Conservation (phyloP, 2,113 vertebrate genomes). For the Melospiza melodia region DNA sequence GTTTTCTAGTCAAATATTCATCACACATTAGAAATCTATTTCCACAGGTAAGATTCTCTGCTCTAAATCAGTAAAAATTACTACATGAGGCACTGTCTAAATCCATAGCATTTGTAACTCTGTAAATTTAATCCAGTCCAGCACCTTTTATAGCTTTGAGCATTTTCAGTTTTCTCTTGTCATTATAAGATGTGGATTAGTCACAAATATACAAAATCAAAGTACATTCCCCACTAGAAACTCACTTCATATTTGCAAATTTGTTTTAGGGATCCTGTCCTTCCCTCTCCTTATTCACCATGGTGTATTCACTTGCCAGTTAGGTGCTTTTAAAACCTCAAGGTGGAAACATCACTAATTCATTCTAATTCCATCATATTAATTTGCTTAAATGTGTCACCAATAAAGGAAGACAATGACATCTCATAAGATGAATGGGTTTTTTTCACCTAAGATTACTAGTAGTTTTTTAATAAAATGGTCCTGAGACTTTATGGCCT, state of each 20-base stretch:
- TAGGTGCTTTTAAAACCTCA: not conserved
- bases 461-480: not conserved
- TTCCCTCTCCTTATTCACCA: not conserved
- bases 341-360: not conserved
- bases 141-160: not conserved
- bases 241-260: not conserved
- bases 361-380: not conserved
- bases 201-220: not conserved
- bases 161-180: not conserved
- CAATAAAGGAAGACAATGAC: not conserved
- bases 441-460: not conserved
- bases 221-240: not conserved
- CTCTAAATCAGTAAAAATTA: not conserved
- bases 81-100: not conserved
- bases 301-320: accelerated
- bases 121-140: not conserved
- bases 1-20: not conserved
- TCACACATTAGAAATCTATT: not conserved
- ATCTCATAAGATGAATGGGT: not conserved
- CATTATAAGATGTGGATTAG: not conserved
- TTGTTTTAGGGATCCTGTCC: not conserved
- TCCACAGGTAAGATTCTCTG: not conserved
- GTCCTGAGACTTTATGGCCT: not conserved
- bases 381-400: not conserved
- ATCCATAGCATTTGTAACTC: not conserved